Percentiles rank a stretch among this genome's conserved stretches.
Conservation (phyloP, 2,888 invertebrate species). For the Caenorhabditis sp. region DNA sequence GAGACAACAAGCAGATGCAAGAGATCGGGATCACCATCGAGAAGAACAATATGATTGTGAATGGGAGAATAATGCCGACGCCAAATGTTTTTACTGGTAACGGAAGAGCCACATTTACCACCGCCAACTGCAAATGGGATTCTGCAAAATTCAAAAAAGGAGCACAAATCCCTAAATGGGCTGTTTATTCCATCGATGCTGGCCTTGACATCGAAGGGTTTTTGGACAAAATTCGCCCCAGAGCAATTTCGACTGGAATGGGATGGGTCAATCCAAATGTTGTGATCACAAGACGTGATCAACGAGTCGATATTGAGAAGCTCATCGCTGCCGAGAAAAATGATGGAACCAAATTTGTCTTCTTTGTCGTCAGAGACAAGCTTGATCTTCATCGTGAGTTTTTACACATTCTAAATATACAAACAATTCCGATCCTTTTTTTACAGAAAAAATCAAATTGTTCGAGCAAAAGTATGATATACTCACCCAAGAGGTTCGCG, state of each 20-base stretch:
- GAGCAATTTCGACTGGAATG: neutral
- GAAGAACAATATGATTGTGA: neutral
- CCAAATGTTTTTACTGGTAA: neutral
- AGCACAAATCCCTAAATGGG: neutral
- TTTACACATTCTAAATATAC: neutral
- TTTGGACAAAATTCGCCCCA: neutral
- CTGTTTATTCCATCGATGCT: neutral
- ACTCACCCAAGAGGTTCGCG: conserved; percentile 9
- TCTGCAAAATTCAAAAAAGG: neutral
- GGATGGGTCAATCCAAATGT: neutral
- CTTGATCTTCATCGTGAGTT: neutral
- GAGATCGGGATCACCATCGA: neutral
- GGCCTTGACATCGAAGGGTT: neutral
- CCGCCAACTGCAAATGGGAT: neutral
- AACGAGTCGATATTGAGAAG: neutral
- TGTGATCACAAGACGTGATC: neutral
- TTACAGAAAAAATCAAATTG: conserved; percentile 5
- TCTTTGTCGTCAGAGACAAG: neutral
- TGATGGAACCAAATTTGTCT: neutral
- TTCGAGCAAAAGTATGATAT: conserved; percentile 15
- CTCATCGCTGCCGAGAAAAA: neutral
- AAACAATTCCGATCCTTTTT: too few relatives aligned
- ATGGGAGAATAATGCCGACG: neutral
- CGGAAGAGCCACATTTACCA: neutral
- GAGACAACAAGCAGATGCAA: neutral